A percentile compares a stretch with the other conserved stretches of the same genome.
Evolutionary conservation across 2,888 invertebrate genomes (phyloP).

Genomic region (Anodontia alba): DNA sequence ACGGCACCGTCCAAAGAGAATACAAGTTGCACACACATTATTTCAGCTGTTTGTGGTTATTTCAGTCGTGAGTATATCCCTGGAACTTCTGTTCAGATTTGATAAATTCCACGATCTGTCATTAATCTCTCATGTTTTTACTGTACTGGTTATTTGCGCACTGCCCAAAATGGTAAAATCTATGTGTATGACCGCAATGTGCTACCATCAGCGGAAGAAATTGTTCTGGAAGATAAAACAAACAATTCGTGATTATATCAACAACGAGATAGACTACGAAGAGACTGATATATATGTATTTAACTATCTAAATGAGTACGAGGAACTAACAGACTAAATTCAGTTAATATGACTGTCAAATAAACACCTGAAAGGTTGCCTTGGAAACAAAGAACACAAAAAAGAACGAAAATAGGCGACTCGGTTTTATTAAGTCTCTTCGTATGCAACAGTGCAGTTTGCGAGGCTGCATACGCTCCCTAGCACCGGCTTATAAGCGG

Average conservation of each 20-base stretch:
- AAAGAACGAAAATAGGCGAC: too few species aligned
- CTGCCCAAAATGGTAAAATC: constrained; percentile 45
- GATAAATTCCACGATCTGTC: constrained; percentile 52
- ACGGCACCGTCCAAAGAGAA: constrained; percentile 34
- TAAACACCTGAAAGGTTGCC: too few species aligned
- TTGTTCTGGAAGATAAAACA: constrained; percentile 22
- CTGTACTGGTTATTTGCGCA: constrained; percentile 45
- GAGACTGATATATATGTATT: background rate
- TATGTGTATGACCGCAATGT: background rate
- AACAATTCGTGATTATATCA: constrained; percentile 14
- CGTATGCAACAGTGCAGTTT: too few species aligned
- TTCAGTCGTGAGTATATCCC: constrained; percentile 30
- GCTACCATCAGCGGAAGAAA: background rate
- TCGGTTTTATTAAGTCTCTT: too few species aligned
- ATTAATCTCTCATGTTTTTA: constrained; percentile 49
- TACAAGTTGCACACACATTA: constrained; percentile 35
- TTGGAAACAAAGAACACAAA: too few species aligned
- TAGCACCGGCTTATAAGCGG: too few species aligned
- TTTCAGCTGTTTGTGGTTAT: constrained; percentile 32
- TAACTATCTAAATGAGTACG: background rate
- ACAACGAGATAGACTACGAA: background rate
- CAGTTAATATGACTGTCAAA: too few species aligned
- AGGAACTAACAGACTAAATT: background rate
- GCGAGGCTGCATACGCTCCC: too few species aligned
- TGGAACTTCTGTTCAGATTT: constrained; percentile 38